These are phyloP conservation scores for Lagria hirta DNA, from an alignment of 2,888 invertebrate genomes.

Conservation along the genomic window DNA sequence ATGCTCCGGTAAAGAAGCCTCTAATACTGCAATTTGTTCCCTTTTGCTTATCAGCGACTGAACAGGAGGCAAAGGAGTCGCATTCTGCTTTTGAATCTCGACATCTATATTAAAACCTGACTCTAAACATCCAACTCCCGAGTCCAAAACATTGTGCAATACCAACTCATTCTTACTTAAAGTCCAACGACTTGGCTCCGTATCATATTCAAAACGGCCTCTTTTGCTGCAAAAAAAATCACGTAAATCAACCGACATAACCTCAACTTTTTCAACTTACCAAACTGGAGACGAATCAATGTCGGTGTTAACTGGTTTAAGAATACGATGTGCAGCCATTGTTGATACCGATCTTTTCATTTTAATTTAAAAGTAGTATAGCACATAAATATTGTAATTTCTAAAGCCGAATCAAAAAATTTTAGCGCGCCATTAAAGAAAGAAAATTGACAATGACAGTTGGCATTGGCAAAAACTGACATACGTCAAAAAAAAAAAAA, in stretches of 20 bases:
- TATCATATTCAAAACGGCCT: conserved; percentile 43
- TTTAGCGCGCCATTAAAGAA: too few species aligned
- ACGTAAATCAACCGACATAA: conserved; percentile 12
- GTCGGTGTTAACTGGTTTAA: conserved; percentile 43
- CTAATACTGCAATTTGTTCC: conserved; percentile 38
- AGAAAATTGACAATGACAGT: too few species aligned
- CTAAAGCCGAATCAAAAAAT: too few species aligned
- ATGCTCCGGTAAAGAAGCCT: conserved; percentile 47
- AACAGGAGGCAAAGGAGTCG: not conserved
- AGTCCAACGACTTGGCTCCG: conserved; percentile 41
- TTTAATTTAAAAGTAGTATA: too few species aligned
- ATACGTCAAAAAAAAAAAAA: too few species aligned
- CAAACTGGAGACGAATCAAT: conserved; percentile 44
- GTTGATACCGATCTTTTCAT: too few species aligned
- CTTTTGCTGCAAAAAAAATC: conserved; percentile 43
- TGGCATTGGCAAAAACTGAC: too few species aligned
- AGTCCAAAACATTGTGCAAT: conserved; percentile 59
- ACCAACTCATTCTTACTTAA: conserved; percentile 49
- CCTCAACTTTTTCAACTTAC: conserved; percentile 33
- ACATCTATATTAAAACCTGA: conserved; percentile 37
- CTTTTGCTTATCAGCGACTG: conserved; percentile 1
- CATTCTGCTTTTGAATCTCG: conserved; percentile 2
- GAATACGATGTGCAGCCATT: conserved; percentile 38
- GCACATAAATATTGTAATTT: too few species aligned
- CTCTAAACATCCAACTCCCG: conserved; percentile 62